phyloP scores from a whole-genome alignment of 2,797 vertebrate species.

The Borostomias antarcticus region DNA sequence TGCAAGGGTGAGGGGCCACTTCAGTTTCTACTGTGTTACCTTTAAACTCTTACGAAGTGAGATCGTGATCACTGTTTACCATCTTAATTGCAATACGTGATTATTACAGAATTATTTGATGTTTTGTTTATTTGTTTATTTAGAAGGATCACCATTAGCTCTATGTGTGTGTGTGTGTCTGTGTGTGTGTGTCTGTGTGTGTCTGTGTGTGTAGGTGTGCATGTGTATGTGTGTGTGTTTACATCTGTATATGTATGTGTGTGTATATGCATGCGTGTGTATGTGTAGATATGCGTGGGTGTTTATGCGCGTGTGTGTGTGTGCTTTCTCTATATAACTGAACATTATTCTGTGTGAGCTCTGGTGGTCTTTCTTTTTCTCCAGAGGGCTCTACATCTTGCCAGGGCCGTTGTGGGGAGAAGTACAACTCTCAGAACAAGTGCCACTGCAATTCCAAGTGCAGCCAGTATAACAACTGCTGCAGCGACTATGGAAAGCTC shows the following conservation, averaged over 20 bases:
- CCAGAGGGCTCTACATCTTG: slow-evolving; percentile 26
- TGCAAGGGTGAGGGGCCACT: slow-evolving; percentile 54
- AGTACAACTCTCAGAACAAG: slow-evolving; percentile 57
- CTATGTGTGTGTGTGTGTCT: background rate
- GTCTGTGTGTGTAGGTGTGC: background rate
- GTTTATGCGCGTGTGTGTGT: no score
- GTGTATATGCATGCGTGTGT: no score
- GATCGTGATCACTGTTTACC: background rate
- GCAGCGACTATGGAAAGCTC: slow-evolving; percentile 55
- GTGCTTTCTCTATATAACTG: no score
- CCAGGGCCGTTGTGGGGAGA: slow-evolving; percentile 61
- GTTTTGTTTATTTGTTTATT: background rate
- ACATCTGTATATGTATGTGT: background rate
- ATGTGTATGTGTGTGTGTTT: background rate
- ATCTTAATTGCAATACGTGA: background rate
- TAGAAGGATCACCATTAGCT: background rate
- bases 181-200: background rate
- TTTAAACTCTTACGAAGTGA: background rate
- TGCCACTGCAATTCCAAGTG: slow-evolving; percentile 73
- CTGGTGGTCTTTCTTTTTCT: background rate
- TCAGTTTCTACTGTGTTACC: no score
- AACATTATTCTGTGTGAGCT: no score
- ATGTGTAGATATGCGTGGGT: no score
- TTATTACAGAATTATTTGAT: background rate
- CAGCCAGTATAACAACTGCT: slow-evolving; percentile 59